Base-by-base conservation (phyloP, 2,797 vertebrate genomes). In the Mus spretus region DNA sequence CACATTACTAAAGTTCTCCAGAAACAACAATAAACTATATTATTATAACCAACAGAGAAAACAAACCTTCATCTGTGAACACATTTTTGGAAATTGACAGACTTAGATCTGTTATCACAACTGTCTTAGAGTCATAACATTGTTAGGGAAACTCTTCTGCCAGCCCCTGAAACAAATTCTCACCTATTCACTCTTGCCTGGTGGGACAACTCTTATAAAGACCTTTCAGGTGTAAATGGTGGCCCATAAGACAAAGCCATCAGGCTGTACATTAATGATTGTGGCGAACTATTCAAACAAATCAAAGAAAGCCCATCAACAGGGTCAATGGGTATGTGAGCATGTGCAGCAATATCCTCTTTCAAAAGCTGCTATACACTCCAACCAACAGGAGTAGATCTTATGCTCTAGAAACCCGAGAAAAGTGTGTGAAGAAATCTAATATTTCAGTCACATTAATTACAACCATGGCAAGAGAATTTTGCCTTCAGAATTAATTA, bases 401-500 rank as follows among this genome's bases (percentile, higher is more conserved):
- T 0, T 59, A 95, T 57, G 77, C 44, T 79, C 37, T 93, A 59
- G 50, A 75, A 83, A 85, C n/a, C 12, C 26, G 81, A 47, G 19
- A 90, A 89, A 78, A 94, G 88, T 44, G 79, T 44, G 82, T 28
- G 13, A 87, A 90, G 78, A 87, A 92, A 84, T 55, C 31, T 92
- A 87, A 89, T 40, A 72, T 91, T 95, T 95, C 50, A 72, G 44
- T 72, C 24, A 81, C 82, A 89, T 53, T 93, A 84, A 94, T 75
- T 91, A 34, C 59, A 91, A 85, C 24, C 37, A 90, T 31, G 53
- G 13, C 28, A 95, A 87, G 77, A 93, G 34, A 90, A 70, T 80
- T 91, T 92, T 91, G 34, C 83, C 95, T 93, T 14, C 8, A 96
- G 24, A 96, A 96, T 96, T 97, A 97, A 97, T 75, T 95, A 91